Evolutionary conservation across 2,113 vertebrate species (phyloP).

Genomic region (Nicator chloris): DNA sequence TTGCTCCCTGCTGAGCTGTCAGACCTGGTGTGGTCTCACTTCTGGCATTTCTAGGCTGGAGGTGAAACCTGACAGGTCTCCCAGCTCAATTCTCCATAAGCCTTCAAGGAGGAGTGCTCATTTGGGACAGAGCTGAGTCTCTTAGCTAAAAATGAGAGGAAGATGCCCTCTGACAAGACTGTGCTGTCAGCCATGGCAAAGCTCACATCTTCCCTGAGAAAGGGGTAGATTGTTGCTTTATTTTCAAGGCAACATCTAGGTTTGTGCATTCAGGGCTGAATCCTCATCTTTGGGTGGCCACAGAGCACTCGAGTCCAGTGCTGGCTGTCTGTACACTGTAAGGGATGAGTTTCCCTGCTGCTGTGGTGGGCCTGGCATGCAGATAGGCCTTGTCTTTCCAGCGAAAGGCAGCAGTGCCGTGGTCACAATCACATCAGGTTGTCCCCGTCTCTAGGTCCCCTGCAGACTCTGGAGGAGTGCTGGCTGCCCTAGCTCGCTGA

Average conservation of each 20-base stretch:
- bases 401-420: not conserved
- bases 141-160: not conserved
- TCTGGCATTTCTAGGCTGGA: not conserved
- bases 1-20: not conserved
- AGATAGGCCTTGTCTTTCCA: not conserved
- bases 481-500: not conserved
- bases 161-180: not conserved
- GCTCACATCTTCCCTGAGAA: not conserved
- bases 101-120: not conserved
- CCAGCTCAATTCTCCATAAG: not conserved
- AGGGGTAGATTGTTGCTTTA: not conserved
- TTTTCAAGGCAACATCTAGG: not conserved
- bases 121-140: not conserved
- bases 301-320: rapidly evolving
- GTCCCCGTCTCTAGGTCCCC: not conserved
- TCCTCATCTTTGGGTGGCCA: not conserved
- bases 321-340: not conserved
- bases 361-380: not conserved
- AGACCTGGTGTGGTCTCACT: not conserved
- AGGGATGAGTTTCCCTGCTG: not conserved
- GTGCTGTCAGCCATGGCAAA: not conserved
- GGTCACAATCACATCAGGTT: not conserved
- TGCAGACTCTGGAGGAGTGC: not conserved
- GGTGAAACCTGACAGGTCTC: not conserved
- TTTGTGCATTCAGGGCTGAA: not conserved